Base-by-base conservation (phyloP, 2,888 invertebrate genomes). In the Drosophila austrosaltans region DNA sequence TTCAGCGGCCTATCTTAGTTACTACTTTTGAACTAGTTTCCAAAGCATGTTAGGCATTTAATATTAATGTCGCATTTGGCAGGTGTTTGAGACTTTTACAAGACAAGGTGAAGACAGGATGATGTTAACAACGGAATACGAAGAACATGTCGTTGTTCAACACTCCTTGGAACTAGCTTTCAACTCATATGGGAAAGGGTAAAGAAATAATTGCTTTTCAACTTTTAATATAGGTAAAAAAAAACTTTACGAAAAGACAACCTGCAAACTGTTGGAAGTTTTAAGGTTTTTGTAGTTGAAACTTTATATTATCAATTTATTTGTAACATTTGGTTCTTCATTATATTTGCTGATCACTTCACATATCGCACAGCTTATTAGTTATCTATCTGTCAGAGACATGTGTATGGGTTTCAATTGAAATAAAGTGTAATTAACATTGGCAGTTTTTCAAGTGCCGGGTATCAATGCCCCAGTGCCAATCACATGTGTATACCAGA, bases 51-150 rank as follows among this genome's bases (percentile, higher is more conserved):
- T 59, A 69, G 63, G 72, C 75, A 75, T 76, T 82, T 75, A 73
- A 87, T 87, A 87, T 85, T 77, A 75, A 81, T 81, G 77, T 72
- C 66, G 4, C 65, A 59, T 66, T 48, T 48, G 48, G 62, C 61
- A 70, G 53, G 57, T 63, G 40, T 70, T 54, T 72, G 68, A 59
- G 63, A 54, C 74, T 70, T 71, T 69, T 63, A 62, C 60, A 75
- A 44, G 63, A 76, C 39, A 32, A 67, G 68, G 44, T 42, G 60
- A 72, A 57, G 72, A 72, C 69, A 62, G 40, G 60, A 66, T 48
- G 68, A 63, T 42, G 71, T 72, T 78, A 71, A 58, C 59, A 72
- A 32, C 67, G 56, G 53, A 44, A 58, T 48, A 53, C 16, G 28
- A 67, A 7, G 20, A 5, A 32, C 8, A 6, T 25, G 25, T 0